Evolutionary conservation across 2,113 vertebrate genomes (phyloP).

Genomic region (Elachura formosa): DNA sequence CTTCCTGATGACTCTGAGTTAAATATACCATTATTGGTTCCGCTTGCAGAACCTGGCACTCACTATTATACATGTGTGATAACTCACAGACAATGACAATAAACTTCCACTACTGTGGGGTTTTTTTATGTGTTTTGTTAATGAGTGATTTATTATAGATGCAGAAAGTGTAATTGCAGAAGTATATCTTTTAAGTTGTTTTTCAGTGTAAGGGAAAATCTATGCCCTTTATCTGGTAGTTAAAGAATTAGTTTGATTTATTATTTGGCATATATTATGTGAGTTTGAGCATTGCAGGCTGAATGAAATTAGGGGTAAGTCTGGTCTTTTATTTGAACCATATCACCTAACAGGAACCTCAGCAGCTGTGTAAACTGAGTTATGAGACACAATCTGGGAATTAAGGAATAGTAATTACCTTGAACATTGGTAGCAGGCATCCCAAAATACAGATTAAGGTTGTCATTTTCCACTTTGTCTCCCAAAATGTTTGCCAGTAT

Average conservation of each 20-base stretch:
- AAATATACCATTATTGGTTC: neutral
- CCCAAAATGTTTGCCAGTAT: slow-evolving; percentile 8
- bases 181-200: neutral
- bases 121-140: neutral
- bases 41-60: neutral
- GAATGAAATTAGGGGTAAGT: neutral
- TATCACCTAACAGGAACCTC: neutral
- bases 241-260: neutral
- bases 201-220: neutral
- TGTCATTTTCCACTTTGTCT: slow-evolving; percentile 42
- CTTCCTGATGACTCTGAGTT: fast-evolving
- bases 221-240: neutral
- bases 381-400: slow-evolving; percentile 1
- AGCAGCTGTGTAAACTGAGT: slow-evolving; percentile 43
- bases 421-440: neutral
- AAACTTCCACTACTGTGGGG: neutral
- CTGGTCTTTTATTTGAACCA: neutral
- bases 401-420: slow-evolving; percentile 26
- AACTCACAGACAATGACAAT: neutral
- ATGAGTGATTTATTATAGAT: neutral
- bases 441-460: slow-evolving; percentile 38
- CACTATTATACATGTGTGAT: neutral
- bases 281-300: fast-evolving
- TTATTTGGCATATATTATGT: neutral
- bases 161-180: neutral